Base-by-base conservation (phyloP, 1,140 invertebrate species). In the Aphelinus certus region DNA sequence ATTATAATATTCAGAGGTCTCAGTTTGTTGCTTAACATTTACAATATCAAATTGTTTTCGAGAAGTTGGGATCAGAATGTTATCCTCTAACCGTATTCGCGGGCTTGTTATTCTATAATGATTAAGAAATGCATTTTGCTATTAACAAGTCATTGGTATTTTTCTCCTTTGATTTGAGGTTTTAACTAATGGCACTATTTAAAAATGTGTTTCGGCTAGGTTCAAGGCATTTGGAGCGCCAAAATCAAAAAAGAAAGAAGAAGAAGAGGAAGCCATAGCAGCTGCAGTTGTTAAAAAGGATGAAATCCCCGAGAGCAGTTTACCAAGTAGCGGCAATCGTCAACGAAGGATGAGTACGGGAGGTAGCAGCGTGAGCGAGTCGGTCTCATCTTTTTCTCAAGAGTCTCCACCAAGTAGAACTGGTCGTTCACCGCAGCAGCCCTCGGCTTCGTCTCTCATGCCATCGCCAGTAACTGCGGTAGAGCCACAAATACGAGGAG, bases 221-320 rank as follows among this genome's bases (percentile, higher is more conserved):
- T 94, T 96, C 68, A 96, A 96, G 86, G 95, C 95, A 1, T 96
- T 96, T 84, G 95, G 95, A 57, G 93, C 92, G 0, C 95, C 95
- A 4, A 95, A 92, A 80, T 87, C 85, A 5, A 87, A 88, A 75
- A 87, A 87, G 71, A 88, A 88, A 57, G 83, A 88, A 1, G 86
- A 87, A 42, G 85, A 87, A n/a, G 66, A 80, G 1, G 84, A 84
- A 49, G 82, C 84, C 66, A 47, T 55, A 0, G 48, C 67, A 1
- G 58, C 42, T n/a, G 46, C 10, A 53, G 2, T 57, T 4, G 86
- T 87, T 56, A 85, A 86, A 26, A 82, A 85, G 51, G 76, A 77
- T 2, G 83, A 85, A 77, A 45, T 75, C 9, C 77, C 81, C 55
- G 86, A 86, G 6, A 78, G 70, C 78, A 46, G 49, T 71, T 6